A percentile compares a stretch with the other conserved stretches of the same genome.
These are phyloP conservation scores for Monodelphis domestica DNA, from an alignment of 2,797 vertebrate species.

Conservation along the genomic window DNA sequence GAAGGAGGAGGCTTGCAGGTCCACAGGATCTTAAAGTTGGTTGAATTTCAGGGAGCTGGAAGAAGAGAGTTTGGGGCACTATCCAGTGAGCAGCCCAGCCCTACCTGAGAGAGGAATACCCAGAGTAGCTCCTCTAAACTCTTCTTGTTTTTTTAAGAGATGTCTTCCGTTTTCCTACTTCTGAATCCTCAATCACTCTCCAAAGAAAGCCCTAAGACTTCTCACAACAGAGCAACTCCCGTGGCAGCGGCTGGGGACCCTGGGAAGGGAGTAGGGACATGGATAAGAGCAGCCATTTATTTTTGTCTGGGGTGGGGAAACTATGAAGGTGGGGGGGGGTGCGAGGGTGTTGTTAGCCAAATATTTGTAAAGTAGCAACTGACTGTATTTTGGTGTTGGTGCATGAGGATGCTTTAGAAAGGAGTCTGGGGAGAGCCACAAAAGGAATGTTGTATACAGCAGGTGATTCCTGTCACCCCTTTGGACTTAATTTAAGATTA, in stretches of 20 bases:
- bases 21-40: neutral
- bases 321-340: neutral
- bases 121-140: neutral
- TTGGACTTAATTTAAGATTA: constrained; percentile 32
- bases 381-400: neutral
- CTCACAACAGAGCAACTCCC: neutral
- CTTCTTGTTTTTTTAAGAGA: neutral
- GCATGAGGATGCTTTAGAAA: neutral
- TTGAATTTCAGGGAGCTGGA: neutral
- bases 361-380: neutral
- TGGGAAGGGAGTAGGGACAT: neutral
- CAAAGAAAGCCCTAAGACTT: neutral
- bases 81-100: neutral
- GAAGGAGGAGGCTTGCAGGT: neutral
- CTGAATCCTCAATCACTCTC: neutral
- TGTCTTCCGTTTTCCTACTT: neutral
- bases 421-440: neutral
- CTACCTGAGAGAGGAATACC: neutral
- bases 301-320: neutral
- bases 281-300: neutral
- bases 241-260: neutral
- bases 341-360: neutral
- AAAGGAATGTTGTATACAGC: neutral
- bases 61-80: neutral
- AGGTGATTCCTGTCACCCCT: neutral